Evolutionary conservation across 2,888 invertebrate species (phyloP).

Genomic region (Archips xylosteana): DNA sequence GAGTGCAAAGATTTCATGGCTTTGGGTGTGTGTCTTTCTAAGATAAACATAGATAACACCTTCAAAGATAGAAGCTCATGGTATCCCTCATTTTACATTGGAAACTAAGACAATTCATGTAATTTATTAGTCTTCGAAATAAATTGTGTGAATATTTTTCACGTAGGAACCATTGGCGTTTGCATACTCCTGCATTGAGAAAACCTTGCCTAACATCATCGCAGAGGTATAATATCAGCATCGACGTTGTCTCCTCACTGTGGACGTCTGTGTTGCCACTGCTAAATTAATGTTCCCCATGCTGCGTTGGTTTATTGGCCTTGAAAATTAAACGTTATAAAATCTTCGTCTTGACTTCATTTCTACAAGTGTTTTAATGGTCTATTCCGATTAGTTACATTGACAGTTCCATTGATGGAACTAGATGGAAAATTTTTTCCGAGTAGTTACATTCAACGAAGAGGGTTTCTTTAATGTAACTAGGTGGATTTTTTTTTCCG

Average conservation of each 20-base stretch:
- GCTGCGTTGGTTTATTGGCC: slow-evolving; percentile 19
- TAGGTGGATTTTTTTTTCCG: too few relatives aligned
- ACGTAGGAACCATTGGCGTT: slow-evolving; percentile 84
- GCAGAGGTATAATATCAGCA: slow-evolving; percentile 85
- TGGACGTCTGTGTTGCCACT: slow-evolving; percentile 33
- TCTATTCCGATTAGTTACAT: too few relatives aligned
- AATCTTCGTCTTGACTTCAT: neutral
- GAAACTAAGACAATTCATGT: neutral
- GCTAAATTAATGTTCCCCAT: slow-evolving; percentile 17
- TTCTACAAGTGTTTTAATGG: neutral
- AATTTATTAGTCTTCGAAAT: neutral
- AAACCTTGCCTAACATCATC: slow-evolving; percentile 87
- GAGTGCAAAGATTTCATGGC: too few relatives aligned
- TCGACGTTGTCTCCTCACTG: slow-evolving; percentile 52
- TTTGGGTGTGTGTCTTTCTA: neutral
- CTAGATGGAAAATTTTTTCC: too few relatives aligned
- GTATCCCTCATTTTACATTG: neutral
- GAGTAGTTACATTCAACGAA: too few relatives aligned
- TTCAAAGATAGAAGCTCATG: too few relatives aligned
- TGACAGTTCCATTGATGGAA: too few relatives aligned
- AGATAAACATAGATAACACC: neutral
- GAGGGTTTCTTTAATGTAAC: too few relatives aligned
- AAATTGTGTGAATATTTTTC: slow-evolving; percentile 53
- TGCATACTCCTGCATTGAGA: slow-evolving; percentile 89
- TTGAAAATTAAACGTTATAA: neutral